Base-by-base conservation (phyloP, 2,888 invertebrate genomes). In the Seira sanloemensis region DNA sequence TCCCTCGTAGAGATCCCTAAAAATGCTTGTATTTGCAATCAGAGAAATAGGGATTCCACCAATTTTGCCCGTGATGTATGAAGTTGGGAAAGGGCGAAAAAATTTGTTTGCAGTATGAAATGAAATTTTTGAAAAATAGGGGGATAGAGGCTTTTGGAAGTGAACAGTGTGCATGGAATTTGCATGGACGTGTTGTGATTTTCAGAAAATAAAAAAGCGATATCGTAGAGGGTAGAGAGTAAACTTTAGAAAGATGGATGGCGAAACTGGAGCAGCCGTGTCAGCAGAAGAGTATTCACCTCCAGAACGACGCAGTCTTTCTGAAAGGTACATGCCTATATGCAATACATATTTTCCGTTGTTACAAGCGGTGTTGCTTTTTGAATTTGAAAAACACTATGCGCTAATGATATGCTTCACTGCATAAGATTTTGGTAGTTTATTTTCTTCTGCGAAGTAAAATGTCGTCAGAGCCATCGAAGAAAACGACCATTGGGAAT, bases 221-320 rank as follows among this genome's bases (percentile, higher is more conserved):
- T 7, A 37, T 37, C 4, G 5, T 7, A 26, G 21, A 37, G 19
- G 0, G 19, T 69, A 69, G 25, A 26, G 18, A n/a, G 12, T 25
- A 73, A 58, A 58, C 26, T 23, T 1, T n/a, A 58, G 58, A 26
- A 74, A 25, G 19, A 74, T 80, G 80, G 80, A 78, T 37, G 27
- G 72, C 58, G 69, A 27, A 68, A 5, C 65, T 19, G 19, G n/a
- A 18, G 18, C n/a, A 66, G 19, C 24, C 19, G n/a, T 50, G 7
- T 1, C 7, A 1, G 27, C 77, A 25, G 67, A 37, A 62, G 65
- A 74, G 24, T 74, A 69, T 46, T 62, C 75, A 23, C 58, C 80
- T 18, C 23, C 80, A 25, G 73, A 81, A 1, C 75, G 69, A 23
- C 80, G 75, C 62, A 81, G 75, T 81, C 75, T 81, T 24, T 81